phyloP scores from a whole-genome alignment of 2,113 vertebrate genomes.

The Hypocryptadius cinnamomeus region DNA sequence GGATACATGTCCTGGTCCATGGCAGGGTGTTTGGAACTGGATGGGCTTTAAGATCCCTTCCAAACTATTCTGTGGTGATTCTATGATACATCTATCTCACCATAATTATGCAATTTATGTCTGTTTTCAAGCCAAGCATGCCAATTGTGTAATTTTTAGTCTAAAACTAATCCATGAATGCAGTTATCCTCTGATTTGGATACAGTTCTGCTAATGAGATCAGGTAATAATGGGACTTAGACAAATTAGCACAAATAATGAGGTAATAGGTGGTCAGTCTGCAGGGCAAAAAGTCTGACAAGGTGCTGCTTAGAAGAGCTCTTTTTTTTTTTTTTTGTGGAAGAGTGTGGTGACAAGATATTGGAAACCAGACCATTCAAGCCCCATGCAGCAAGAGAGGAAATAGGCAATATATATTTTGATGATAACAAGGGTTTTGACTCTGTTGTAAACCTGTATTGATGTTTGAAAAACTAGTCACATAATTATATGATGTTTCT shows the following conservation, averaged over 20 bases:
- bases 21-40: not conserved
- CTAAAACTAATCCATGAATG: not conserved
- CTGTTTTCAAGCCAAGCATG: not conserved
- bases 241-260: not conserved
- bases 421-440: not conserved
- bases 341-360: not conserved
- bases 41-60: not conserved
- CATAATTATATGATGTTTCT: not conserved
- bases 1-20: not conserved
- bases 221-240: not conserved
- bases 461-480: not conserved
- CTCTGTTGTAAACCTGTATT: not conserved
- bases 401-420: not conserved
- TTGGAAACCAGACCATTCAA: not conserved
- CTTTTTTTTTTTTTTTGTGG: not conserved
- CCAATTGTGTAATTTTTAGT: not conserved
- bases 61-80: not conserved
- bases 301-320: not conserved
- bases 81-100: not conserved
- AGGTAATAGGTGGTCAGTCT: not conserved
- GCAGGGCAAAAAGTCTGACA: not conserved
- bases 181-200: not conserved
- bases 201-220: not conserved
- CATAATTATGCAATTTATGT: not conserved
- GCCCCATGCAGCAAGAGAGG: not conserved